A percentile compares a stretch with the other conserved stretches of the same genome.
Conservation (phyloP, 2,113 vertebrate species). For the Solea solea region DNA sequence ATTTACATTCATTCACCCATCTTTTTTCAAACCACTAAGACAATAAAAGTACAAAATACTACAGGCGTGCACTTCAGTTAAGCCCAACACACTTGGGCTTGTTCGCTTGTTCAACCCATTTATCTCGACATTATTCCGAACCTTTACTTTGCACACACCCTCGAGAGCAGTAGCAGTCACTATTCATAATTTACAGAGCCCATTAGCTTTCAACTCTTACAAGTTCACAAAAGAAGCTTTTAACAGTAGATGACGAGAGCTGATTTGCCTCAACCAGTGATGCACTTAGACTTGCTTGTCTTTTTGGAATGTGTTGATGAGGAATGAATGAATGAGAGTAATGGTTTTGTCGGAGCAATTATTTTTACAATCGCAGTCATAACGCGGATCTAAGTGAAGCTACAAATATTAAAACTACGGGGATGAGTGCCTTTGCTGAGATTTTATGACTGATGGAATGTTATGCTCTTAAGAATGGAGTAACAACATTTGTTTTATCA, state of each 20-base stretch:
- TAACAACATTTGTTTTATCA: background rate
- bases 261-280: conserved; percentile 38
- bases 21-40: conserved; percentile 21
- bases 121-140: conserved; percentile 40
- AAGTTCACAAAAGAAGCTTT: conserved; percentile 57
- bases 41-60: conserved; percentile 14
- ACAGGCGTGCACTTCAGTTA: conserved; percentile 17
- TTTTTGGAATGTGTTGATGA: conserved; percentile 47
- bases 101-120: conserved; percentile 51
- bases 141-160: conserved; percentile 42
- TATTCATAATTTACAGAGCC: conserved; percentile 71
- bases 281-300: conserved; percentile 29
- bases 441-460: background rate
- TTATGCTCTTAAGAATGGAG: background rate
- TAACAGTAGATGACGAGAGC: conserved; percentile 42
- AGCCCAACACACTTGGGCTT: conserved; percentile 26
- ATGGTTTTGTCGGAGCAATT: conserved; percentile 32
- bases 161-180: conserved; percentile 46
- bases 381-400: conserved; percentile 22
- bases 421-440: background rate
- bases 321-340: conserved; percentile 34
- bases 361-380: conserved; percentile 35
- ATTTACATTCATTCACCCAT: background rate
- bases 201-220: conserved; percentile 65
- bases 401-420: background rate